Percentiles rank a stretch among this genome's conserved stretches.
These are phyloP conservation scores for Drosophila macrothrix DNA, from an alignment of 2,888 invertebrate genomes.

Conservation along the genomic window DNA sequence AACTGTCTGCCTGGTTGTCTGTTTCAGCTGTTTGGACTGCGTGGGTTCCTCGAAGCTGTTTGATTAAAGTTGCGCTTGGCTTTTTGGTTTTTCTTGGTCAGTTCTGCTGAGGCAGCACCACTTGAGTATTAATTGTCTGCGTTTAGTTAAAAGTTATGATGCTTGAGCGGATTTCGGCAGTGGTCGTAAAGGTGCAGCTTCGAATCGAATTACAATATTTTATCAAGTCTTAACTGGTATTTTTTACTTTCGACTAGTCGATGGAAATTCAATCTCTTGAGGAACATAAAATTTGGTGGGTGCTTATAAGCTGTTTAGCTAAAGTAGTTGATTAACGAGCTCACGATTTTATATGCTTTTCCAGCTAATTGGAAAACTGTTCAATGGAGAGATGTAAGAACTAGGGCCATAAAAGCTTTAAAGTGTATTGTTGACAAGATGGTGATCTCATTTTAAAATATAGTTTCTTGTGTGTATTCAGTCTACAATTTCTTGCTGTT, in stretches of 20 bases:
- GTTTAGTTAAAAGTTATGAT: slow-evolving; percentile 61
- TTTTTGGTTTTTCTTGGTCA: slow-evolving; percentile 22
- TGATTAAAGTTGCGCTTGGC: slow-evolving; percentile 54
- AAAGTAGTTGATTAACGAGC: slow-evolving; percentile 8
- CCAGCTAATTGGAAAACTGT: not conserved
- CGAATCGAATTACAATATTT: not conserved
- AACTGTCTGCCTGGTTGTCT: slow-evolving; percentile 63
- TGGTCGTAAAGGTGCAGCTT: slow-evolving; percentile 26
- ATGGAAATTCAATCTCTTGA: slow-evolving; percentile 15
- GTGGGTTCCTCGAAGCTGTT: slow-evolving; percentile 66
- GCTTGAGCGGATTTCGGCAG: slow-evolving; percentile 30
- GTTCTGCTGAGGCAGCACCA: slow-evolving; percentile 35
- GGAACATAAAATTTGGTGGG: slow-evolving; percentile 43
- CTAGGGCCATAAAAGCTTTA: not conserved
- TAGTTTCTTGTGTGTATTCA: not conserved
- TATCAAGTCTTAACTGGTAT: slow-evolving; percentile 6
- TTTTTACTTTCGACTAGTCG: not conserved
- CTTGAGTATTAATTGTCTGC: slow-evolving; percentile 67
- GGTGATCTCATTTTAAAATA: not conserved
- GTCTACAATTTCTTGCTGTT: not conserved
- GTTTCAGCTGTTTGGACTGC: slow-evolving; percentile 31
- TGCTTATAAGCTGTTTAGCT: slow-evolving; percentile 24
- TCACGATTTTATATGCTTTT: not conserved
- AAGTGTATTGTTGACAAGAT: not conserved
- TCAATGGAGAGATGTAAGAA: not conserved